Base-by-base conservation (phyloP, 2,113 vertebrate genomes). In the Todiramphus saurophagus region DNA sequence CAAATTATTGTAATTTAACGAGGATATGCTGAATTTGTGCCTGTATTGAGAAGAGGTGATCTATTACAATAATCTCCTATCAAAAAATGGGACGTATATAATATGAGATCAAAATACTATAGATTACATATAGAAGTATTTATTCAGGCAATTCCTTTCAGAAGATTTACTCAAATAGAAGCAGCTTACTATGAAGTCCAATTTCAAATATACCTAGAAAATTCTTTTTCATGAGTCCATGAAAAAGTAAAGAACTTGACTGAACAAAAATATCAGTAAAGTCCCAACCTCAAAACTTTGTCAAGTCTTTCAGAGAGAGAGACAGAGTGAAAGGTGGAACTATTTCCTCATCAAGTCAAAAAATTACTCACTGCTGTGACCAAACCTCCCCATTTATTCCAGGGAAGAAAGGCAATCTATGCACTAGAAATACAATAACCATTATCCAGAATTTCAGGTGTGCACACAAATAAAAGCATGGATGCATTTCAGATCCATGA, bases 1-100 rank as follows among this genome's bases (percentile, higher is more conserved):
- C 44, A 93, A 83, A 74, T 76, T 86, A 92, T 89, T 95, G 51
- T 90, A 94, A 91, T 35, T 25, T 91, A 92, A 85, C 90, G 80
- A 96, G 16, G 31, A 55, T 62, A 46, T 31, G 44, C 16, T 86
- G 35, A 19, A 17, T 89, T 84, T 93, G 56, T 43, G n/a, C 43
- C 80, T 88, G 16, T 89, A 64, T 76, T 72, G 24, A 63, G 64
- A 95, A 95, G 89, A 95, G 67, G 8, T 56, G 31, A 80, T 82
- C 89, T 97, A 56, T 74, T 89, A 39, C 27, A 95, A 75, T 75
- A 75, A 75, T 91, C 75, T 93, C 31, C 66, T 93, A 62, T 70
- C 73, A 95, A 62, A 56, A 89, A 80, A 93, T 46, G 46, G n/a
- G 24, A 13, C 18, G 51, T 51, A 51, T 44, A 39, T 28, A n/a